These are phyloP conservation scores for Perdita meconis DNA, from an alignment of 2,888 invertebrate genomes.

Conservation along the genomic window DNA sequence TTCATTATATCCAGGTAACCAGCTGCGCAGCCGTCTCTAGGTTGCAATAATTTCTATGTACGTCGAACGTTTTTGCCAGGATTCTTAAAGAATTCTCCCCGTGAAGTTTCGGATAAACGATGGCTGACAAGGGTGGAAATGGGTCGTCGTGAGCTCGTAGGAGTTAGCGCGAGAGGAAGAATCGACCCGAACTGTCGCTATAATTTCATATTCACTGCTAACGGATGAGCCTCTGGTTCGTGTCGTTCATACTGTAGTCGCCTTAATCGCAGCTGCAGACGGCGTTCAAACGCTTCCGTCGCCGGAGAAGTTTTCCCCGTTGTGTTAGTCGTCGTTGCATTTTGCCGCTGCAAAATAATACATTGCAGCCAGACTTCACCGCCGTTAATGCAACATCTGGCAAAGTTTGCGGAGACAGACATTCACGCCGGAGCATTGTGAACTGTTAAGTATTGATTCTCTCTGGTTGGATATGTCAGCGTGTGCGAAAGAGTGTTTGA, in stretches of 20 bases:
- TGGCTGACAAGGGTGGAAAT: constrained; percentile 21
- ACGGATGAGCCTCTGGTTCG: constrained; percentile 27
- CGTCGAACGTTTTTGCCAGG: constrained; percentile 40
- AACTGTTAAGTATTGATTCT: constrained; percentile 52
- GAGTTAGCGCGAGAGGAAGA: not conserved
- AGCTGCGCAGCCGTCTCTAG: constrained; percentile 45
- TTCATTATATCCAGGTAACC: constrained; percentile 44
- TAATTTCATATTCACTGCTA: constrained; percentile 55
- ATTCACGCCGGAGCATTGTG: constrained; percentile 17
- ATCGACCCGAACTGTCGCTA: constrained; percentile 32
- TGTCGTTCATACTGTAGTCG: constrained; percentile 38
- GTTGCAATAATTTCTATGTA: constrained; percentile 42
- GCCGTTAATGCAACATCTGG: constrained; percentile 50
- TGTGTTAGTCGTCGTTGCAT: constrained; percentile 33
- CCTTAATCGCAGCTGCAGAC: constrained; percentile 61
- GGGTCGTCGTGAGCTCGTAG: not conserved
- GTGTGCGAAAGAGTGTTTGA: constrained; percentile 7
- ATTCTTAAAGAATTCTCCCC: constrained; percentile 41
- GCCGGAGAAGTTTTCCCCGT: constrained; percentile 38
- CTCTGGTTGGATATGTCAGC: not conserved
- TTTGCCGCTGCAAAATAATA: constrained; percentile 50
- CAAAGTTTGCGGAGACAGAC: constrained; percentile 53
- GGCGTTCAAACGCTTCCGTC: constrained; percentile 44
- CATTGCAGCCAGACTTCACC: constrained; percentile 45
- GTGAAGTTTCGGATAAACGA: constrained; percentile 36